A percentile compares a stretch with the other conserved stretches of the same genome.
phyloP scores from a whole-genome alignment of 2,113 vertebrate species.

The Hippolais icterina region DNA sequence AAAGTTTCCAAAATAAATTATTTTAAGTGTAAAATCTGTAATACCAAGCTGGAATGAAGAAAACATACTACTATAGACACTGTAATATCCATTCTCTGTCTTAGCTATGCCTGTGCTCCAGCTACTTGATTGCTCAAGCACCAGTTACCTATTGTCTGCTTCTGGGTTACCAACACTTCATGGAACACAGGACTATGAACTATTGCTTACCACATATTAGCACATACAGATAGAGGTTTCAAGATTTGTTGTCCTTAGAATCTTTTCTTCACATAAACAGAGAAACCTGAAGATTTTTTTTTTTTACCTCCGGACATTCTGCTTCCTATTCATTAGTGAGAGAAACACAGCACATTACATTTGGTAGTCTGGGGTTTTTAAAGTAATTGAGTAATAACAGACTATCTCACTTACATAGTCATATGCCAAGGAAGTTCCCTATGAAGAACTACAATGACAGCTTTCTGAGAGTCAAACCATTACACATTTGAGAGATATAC shows the following conservation, averaged over 20 bases:
- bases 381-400: neutral
- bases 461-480: neutral
- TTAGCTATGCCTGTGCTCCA: neutral
- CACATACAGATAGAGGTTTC: neutral
- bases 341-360: neutral
- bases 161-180: neutral
- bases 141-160: neutral
- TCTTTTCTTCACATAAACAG: neutral
- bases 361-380: neutral
- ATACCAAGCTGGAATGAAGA: neutral
- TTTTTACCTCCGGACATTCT: neutral
- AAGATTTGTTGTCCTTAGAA: neutral
- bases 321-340: neutral
- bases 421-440: conserved; percentile 26
- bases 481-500: neutral
- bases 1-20: neutral
- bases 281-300: neutral
- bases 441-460: neutral
- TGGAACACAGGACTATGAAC: neutral
- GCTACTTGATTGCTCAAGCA: neutral
- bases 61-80: neutral
- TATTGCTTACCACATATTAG: neutral
- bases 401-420: neutral
- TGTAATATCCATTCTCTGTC: neutral
- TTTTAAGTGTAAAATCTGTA: neutral